phyloP scores from a whole-genome alignment of 2,113 vertebrate species.

The Hemiscyllium ocellatum region DNA sequence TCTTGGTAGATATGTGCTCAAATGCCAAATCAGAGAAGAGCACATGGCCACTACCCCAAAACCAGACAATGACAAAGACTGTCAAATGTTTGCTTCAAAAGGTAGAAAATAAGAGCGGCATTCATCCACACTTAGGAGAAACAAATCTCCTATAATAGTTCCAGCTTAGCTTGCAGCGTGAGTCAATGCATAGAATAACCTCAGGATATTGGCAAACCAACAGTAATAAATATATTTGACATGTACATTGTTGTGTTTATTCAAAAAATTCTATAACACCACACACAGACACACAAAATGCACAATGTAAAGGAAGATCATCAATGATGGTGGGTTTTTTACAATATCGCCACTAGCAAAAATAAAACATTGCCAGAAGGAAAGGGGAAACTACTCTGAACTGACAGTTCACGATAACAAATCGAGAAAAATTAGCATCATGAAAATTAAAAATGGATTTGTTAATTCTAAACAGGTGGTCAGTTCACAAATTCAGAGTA shows the following conservation, averaged over 20 bases:
- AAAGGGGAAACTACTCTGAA: neutral
- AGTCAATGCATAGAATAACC: neutral
- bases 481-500: neutral
- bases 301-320: neutral
- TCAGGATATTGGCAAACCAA: neutral
- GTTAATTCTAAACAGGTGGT: neutral
- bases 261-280: neutral
- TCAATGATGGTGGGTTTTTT: neutral
- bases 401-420: no score
- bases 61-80: neutral
- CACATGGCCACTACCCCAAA: neutral
- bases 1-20: neutral
- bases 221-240: neutral
- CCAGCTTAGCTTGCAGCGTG: neutral
- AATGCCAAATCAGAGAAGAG: neutral
- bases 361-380: neutral
- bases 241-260: neutral
- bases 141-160: neutral
- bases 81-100: neutral
- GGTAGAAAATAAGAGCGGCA: neutral
- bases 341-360: neutral
- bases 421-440: neutral
- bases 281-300: neutral
- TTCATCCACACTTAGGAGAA: neutral
- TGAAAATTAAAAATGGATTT: neutral